phyloP scores from a whole-genome alignment of 2,797 vertebrate genomes.

The Alca torda region DNA sequence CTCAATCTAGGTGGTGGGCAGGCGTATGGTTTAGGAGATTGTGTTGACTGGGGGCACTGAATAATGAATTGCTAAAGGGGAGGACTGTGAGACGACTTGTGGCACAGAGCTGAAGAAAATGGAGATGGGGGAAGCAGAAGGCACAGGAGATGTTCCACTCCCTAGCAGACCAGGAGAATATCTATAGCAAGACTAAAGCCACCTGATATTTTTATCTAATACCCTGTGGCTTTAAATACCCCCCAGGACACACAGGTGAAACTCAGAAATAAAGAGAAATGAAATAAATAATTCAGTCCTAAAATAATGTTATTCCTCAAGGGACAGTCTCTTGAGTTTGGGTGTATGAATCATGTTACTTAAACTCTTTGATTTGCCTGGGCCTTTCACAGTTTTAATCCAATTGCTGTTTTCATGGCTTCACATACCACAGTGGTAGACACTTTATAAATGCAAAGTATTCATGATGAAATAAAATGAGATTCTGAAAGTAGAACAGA shows the following conservation, averaged over 20 bases:
- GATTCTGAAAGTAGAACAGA: constrained; percentile 7
- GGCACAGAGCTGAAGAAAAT: neutral
- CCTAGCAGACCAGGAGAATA: neutral
- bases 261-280: neutral
- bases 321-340: neutral
- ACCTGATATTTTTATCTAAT: neutral
- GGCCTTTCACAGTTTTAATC: constrained; percentile 3
- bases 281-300: neutral
- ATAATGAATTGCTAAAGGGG: neutral
- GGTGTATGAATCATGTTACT: neutral
- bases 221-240: neutral
- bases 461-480: constrained; percentile 1
- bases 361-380: neutral
- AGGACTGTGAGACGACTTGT: neutral
- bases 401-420: neutral
- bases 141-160: neutral
- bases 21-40: neutral
- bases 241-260: neutral
- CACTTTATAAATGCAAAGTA: neutral
- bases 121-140: neutral
- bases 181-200: neutral
- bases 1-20: neutral
- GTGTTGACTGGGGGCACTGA: neutral
- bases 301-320: neutral
- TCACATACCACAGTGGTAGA: neutral